Percentiles rank a stretch among this genome's conserved stretches.
Evolutionary conservation across 2,113 vertebrate species (phyloP).

Genomic region (Esox niger): DNA sequence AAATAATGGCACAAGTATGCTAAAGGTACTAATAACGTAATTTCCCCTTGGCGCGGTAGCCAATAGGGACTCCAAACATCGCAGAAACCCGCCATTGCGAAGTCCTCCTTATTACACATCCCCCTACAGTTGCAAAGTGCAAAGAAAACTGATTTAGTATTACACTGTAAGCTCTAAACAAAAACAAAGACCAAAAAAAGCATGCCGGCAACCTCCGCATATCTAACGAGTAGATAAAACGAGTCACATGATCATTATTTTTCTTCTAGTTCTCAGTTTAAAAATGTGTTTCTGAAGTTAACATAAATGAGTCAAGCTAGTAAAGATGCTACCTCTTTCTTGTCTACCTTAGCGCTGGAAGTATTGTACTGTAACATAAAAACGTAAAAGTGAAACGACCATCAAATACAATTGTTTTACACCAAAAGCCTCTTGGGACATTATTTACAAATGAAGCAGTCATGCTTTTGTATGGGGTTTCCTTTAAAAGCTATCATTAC

Average conservation of each 20-base stretch:
- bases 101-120: conserved; percentile 85
- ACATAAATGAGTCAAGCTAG: conserved; percentile 92
- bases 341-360: conserved; percentile 88
- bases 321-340: conserved; percentile 88
- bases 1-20: conserved; percentile 54
- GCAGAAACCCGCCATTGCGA: conserved; percentile 61
- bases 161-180: conserved; percentile 81
- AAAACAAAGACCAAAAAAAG: conserved; percentile 73
- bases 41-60: conserved; percentile 53
- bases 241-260: conserved; percentile 77
- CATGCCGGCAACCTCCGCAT: conserved; percentile 91
- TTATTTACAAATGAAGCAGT: conserved; percentile 97
- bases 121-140: conserved; percentile 96
- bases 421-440: conserved; percentile 91
- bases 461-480: conserved; percentile 91
- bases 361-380: conserved; percentile 75
- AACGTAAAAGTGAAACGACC: conserved; percentile 73
- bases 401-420: conserved; percentile 96
- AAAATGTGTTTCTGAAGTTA: conserved; percentile 86
- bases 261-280: conserved; percentile 65
- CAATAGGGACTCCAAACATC: conserved; percentile 49
- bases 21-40: conserved; percentile 59
- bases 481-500: conserved; percentile 90
- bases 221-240: conserved; percentile 96
- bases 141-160: conserved; percentile 87